These are phyloP conservation scores for Cliona cf. orientalis DNA, from an alignment of 37 sponge, comb jelly and placozoan species.

Conservation along the genomic window DNA sequence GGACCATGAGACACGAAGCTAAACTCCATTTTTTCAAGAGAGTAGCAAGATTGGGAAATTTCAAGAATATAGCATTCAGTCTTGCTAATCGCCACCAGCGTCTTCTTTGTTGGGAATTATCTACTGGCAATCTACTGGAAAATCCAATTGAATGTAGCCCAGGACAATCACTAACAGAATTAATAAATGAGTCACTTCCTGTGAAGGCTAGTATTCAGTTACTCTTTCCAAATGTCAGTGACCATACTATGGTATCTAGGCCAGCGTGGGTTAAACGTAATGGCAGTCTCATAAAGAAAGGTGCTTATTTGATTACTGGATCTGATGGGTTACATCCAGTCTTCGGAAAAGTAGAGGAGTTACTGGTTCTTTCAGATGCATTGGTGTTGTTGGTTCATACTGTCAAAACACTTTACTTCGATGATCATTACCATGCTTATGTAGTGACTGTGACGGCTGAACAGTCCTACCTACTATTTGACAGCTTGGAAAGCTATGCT, in stretches of 20 bases:
- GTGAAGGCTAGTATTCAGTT: not conserved
- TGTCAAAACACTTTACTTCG: conserved; percentile 27
- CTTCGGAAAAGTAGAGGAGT: conserved; percentile 27
- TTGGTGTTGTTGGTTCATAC: conserved; percentile 1
- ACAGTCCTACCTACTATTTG: too few species aligned
- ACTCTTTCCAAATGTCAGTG: conserved; percentile 8
- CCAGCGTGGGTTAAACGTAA: conserved; percentile 27
- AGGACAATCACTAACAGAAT: not conserved
- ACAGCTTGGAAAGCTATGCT: too few species aligned
- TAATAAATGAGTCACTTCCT: not conserved
- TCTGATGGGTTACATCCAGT: conserved; percentile 39
- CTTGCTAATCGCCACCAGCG: conserved; percentile 41
- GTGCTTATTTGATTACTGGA: conserved; percentile 32
- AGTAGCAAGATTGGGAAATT: conserved; percentile 11
- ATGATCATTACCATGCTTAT: conserved; percentile 60
- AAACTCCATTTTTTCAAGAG: conserved; percentile 43
- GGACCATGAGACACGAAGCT: conserved; percentile 61
- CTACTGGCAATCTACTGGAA: not conserved
- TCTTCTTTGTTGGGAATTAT: conserved; percentile 19
- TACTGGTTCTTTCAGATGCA: conserved; percentile 10
- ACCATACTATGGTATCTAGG: conserved; percentile 8
- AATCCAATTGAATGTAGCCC: conserved; percentile 17
- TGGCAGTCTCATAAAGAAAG: conserved; percentile 17
- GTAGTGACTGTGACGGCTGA: conserved; percentile 1
- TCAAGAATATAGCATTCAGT: conserved; percentile 44